Percentiles rank a stretch among this genome's conserved stretches.
Evolutionary conservation across 1,140 invertebrate species (phyloP).

Genomic region (Lamellibrachia luymesi): DNA sequence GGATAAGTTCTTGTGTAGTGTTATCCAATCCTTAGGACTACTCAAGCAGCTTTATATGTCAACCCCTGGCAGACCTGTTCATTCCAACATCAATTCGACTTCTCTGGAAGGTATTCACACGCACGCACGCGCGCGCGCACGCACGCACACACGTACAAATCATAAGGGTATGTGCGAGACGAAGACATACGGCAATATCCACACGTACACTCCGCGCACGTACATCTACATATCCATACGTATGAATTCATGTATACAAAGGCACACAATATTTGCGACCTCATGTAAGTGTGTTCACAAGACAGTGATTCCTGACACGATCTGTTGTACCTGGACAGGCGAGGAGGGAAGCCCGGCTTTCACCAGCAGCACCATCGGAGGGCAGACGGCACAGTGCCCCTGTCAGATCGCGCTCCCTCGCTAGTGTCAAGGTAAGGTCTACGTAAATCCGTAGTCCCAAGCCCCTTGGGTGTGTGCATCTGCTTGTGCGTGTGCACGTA

Average conservation of each 20-base stretch:
- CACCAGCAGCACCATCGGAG: background rate
- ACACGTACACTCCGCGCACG: background rate
- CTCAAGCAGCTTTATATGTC: background rate
- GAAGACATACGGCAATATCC: background rate
- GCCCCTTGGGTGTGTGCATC: no score
- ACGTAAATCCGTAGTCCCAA: background rate
- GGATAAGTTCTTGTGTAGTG: background rate
- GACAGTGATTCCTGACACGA: background rate
- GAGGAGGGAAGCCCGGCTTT: background rate
- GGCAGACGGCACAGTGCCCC: background rate
- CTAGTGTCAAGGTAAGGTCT: background rate
- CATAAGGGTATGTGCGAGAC: no score
- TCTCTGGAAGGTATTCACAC: background rate
- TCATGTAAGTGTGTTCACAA: background rate
- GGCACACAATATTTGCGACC: background rate
- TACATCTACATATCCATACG: background rate
- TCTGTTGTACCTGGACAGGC: background rate
- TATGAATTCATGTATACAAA: background rate
- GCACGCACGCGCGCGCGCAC: background rate
- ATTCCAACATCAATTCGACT: background rate
- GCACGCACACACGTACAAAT: background rate
- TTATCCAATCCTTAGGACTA: background rate
- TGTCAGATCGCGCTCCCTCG: background rate
- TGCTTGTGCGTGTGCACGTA: no score
- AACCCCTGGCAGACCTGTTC: background rate